Conservation (phyloP, 2,888 invertebrate species). For the Leistus spinibarbis region DNA sequence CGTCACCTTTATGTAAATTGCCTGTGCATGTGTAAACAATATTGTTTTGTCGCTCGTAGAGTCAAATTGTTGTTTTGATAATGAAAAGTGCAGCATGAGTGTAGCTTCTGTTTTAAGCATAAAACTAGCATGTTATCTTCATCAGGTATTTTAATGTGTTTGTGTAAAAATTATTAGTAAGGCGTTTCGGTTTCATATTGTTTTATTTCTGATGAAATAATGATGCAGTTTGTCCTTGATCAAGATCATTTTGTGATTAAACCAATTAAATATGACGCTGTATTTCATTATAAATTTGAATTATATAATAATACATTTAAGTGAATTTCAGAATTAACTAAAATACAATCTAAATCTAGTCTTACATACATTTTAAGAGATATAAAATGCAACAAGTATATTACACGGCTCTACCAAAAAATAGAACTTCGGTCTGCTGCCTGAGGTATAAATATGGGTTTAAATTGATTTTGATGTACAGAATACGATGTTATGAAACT, state of each 20-base stretch:
- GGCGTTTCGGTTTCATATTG: neutral
- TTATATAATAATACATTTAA: neutral
- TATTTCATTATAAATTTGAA: neutral
- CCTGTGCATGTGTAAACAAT: constrained; percentile 27
- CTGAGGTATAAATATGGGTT: too few species aligned
- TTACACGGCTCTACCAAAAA: too few species aligned
- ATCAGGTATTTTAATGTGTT: constrained; percentile 9
- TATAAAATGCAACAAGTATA: too few species aligned
- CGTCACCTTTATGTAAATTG: constrained; percentile 12
- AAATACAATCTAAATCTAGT: neutral
- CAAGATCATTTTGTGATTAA: neutral
- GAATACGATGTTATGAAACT: too few species aligned
- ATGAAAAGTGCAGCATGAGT: neutral
- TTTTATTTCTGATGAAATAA: neutral
- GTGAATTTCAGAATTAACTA: neutral
- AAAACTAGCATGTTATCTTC: constrained; percentile 18
- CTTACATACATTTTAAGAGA: neutral
- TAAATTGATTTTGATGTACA: too few species aligned
- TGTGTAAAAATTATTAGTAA: too few species aligned
- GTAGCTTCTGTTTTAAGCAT: constrained; percentile 11
- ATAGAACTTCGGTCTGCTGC: too few species aligned
- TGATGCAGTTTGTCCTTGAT: neutral
- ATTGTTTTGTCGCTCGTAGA: neutral
- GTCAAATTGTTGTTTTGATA: neutral
- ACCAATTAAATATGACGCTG: neutral